Evolutionary conservation across 1,140 invertebrate genomes (phyloP), one percentile per base, ranked within the genome.

Genomic region (Micrasema longulum): DNA sequence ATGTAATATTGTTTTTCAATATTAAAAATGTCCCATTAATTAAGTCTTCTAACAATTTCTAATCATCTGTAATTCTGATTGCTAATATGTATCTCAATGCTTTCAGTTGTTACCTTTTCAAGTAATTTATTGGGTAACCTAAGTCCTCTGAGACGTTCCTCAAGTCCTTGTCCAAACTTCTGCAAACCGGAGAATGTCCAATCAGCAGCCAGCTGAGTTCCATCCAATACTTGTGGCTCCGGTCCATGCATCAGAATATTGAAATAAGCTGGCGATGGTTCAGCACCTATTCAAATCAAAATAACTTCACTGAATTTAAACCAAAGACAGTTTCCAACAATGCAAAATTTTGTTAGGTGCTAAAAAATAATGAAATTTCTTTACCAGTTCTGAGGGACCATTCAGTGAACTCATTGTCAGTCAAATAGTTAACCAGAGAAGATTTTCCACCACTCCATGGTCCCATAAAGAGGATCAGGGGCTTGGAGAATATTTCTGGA

Each of bases 361-460:
- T 12, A 35, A 52, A 55, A 11, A 38, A 38, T n/a, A 53, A 52
- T 35, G 53, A 48, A 69, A 47, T 69, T 47, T 43, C 45, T 69
- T 80, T 87, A 96, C 95, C 95, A 82, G 95, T 95, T 85, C 93
- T 89, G 74, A 97, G 83, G 55, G 95, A 91, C 78, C 89, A 90
- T 75, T 91, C 87, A 4, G 90, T 94, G 80, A 92, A 93, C 82
- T 97, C 94, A 72, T 93, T 91, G 69, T 95, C 92, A 12, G 96
- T 87, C 53, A 98, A 85, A 85, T 97, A 98, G 83, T 98, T 98
- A 57, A 97, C 91, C 72, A 97, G 95, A 9, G 94, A 93, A 2
- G 95, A 97, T 85, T 98, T 98, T 75, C 96, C 96, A 73, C 95
- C 95, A 78, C 94, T 96, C 95, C 95, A 97, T 20, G 96, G 95